A percentile compares a stretch with the other conserved stretches of the same genome.
phyloP scores from a whole-genome alignment of 1,140 invertebrate species.

The Plectus sambesii region DNA sequence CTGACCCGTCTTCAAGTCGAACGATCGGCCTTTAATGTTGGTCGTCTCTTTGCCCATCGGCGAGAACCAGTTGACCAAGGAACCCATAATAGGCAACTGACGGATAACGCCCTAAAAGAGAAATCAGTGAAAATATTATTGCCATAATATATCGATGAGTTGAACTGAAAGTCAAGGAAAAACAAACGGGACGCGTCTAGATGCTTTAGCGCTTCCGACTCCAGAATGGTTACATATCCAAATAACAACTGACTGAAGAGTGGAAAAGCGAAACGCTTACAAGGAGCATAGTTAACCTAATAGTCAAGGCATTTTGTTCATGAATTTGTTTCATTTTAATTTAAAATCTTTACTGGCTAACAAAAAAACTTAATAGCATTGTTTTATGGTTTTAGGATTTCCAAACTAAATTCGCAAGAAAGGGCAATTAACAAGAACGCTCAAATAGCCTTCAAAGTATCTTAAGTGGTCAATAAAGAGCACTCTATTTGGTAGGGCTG shows the following conservation, averaged over 20 bases:
- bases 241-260: neutral
- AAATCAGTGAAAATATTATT: neutral
- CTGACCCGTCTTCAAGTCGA: conserved; percentile 65
- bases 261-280: neutral
- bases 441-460: no score
- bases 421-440: no score
- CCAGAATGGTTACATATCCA: neutral
- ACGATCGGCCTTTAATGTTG: conserved; percentile 64
- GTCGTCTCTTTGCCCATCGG: conserved; percentile 61
- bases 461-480: conserved; percentile 3
- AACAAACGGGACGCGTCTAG: neutral
- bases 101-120: conserved; percentile 62
- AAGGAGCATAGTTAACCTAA: no score
- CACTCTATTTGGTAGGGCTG: no score
- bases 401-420: no score
- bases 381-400: no score
- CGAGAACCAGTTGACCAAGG: conserved; percentile 57
- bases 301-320: no score
- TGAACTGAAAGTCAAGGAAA: conserved; percentile 10
- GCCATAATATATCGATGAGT: no score
- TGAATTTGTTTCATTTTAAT: no score
- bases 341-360: no score
- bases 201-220: neutral
- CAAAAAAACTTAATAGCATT: no score
- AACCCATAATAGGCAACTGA: conserved; percentile 79